Percentiles rank a stretch among this genome's conserved stretches.
Evolutionary conservation across 2,113 vertebrate genomes (phyloP).

Genomic region (Erpornis zantholeuca): DNA sequence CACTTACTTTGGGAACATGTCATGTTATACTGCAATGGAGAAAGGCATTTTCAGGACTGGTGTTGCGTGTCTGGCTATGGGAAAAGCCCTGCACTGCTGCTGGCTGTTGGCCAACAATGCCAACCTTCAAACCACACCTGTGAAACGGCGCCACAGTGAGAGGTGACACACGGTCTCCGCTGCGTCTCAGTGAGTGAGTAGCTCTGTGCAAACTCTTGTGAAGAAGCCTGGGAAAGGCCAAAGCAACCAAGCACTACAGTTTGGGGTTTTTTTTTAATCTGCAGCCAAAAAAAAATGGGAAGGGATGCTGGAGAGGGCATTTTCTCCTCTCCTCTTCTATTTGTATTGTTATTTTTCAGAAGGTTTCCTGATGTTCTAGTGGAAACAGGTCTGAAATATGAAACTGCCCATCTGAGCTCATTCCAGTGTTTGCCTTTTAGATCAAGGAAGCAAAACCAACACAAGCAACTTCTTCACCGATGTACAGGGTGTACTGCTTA

Average conservation of each 20-base stretch:
- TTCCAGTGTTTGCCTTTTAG: not conserved
- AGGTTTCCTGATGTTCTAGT: not conserved
- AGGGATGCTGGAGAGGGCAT: not conserved
- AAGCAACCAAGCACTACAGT: not conserved
- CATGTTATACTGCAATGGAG: not conserved
- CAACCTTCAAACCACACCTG: constrained; percentile 16
- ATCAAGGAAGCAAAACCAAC: not conserved
- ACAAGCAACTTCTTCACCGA: not conserved
- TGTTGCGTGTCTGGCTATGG: not conserved
- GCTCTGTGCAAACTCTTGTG: not conserved
- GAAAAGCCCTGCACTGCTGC: not conserved
- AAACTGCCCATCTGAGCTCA: not conserved
- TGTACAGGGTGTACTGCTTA: not conserved
- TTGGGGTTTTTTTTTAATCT: not conserved
- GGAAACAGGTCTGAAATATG: not conserved
- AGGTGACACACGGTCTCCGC: not conserved
- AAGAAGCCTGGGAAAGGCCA: not conserved
- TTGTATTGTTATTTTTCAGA: not conserved
- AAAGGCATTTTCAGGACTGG: not conserved
- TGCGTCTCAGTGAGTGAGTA: not conserved
- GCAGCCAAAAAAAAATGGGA: fast-evolving
- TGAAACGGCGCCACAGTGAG: not conserved
- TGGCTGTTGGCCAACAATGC: constrained; percentile 15
- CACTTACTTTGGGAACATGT: not conserved
- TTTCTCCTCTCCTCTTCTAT: not conserved